Conservation (phyloP, 2,888 invertebrate genomes). For the Parochlus steinenii region DNA sequence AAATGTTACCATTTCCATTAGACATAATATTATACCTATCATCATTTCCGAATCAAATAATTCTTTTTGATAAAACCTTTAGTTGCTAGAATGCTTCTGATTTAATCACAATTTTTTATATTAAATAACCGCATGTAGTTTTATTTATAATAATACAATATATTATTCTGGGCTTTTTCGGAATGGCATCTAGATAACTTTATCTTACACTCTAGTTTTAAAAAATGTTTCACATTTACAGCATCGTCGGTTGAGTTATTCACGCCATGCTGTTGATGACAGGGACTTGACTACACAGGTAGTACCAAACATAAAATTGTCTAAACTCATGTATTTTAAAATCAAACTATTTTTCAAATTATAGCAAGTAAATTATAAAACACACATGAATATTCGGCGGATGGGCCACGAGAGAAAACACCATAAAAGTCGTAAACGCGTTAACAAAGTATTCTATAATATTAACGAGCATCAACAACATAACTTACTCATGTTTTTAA, state of each 20-base stretch:
- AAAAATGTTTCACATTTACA: constrained; percentile 33
- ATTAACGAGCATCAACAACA: background rate
- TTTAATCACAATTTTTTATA: no score
- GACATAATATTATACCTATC: no score
- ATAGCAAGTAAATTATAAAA: constrained; percentile 56
- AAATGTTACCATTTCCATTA: no score
- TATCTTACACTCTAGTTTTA: no score
- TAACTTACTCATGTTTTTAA: constrained; percentile 14
- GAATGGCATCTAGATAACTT: no score
- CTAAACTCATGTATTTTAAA: constrained; percentile 4
- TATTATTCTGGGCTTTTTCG: no score
- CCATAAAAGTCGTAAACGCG: constrained; percentile 70
- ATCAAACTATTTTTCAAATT: constrained; percentile 1
- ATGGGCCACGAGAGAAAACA: constrained; percentile 75
- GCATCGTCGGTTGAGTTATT: constrained; percentile 82
- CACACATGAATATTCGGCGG: constrained; percentile 77
- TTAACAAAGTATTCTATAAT: constrained; percentile 48
- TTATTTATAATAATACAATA: no score
- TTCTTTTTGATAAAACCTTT: no score
- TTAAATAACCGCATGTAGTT: no score
- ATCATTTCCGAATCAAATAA: no score
- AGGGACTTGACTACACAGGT: constrained; percentile 67
- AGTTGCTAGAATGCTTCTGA: no score
- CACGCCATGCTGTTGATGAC: constrained; percentile 80
- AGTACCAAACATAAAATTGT: constrained; percentile 22